Evolutionary conservation across 2,113 vertebrate species (phyloP).

Genomic region (Tychaedon coryphoeus): DNA sequence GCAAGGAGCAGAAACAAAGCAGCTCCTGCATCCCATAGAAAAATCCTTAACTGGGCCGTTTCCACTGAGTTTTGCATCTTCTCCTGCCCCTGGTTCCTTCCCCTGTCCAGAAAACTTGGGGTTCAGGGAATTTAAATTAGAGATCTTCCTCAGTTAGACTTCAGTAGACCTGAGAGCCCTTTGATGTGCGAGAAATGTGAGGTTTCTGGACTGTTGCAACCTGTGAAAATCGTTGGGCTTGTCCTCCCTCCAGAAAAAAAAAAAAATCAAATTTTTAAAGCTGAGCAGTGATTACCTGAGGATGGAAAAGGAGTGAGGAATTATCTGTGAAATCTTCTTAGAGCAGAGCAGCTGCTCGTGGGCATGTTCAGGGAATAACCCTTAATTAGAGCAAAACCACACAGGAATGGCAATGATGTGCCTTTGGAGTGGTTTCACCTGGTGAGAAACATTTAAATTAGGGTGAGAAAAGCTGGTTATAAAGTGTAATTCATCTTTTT

Average conservation of each 20-base stretch:
- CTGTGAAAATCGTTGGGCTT: background rate
- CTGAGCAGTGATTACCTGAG: background rate
- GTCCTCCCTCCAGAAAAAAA: background rate
- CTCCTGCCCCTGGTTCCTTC: background rate
- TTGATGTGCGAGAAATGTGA: background rate
- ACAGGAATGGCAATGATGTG: background rate
- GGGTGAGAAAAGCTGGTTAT: background rate
- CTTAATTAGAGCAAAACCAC: background rate
- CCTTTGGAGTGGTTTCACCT: background rate
- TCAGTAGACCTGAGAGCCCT: background rate
- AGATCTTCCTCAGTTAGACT: background rate
- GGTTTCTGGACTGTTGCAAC: background rate
- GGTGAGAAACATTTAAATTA: background rate
- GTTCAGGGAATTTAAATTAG: no score
- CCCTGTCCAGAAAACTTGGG: background rate
- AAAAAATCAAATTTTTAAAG: background rate
- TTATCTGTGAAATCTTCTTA: background rate
- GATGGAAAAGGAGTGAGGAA: background rate
- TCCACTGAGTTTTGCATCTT: background rate
- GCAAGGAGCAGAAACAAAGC: background rate
- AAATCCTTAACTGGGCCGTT: background rate
- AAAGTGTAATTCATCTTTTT: background rate
- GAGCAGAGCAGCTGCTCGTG: background rate
- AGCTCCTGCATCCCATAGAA: accelerated
- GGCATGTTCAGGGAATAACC: background rate